Conservation (phyloP, 2,888 invertebrate genomes). For the Calliscelio sp. region DNA sequence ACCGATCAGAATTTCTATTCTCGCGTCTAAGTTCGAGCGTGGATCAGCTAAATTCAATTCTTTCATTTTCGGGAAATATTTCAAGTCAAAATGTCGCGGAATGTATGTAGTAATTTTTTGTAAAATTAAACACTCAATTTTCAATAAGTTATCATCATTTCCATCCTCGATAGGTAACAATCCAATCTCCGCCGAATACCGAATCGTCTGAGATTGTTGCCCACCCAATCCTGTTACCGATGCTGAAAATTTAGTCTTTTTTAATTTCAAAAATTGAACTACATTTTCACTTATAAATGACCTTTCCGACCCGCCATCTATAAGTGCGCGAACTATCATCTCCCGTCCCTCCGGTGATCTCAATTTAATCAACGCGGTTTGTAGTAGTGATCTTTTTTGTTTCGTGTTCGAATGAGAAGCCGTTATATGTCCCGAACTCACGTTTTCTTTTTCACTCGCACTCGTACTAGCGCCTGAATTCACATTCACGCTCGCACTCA, state of each 20-base stretch:
- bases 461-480: too few relatives aligned
- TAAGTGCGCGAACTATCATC: not conserved
- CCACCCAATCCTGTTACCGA: not conserved
- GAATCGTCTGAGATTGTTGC: not conserved
- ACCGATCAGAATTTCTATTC: not conserved
- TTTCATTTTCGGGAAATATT: not conserved
- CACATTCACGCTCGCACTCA: too few relatives aligned
- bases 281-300: not conserved
- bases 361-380: not conserved
- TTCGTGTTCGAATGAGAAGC: too few relatives aligned
- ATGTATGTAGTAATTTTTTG: not conserved
- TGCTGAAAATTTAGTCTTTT: not conserved
- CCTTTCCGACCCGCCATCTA: not conserved
- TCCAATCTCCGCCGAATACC: not conserved
- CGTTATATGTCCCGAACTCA: too few relatives aligned
- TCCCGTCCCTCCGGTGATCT: not conserved
- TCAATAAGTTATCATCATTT: not conserved
- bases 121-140: not conserved
- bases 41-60: not conserved
- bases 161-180: not conserved
- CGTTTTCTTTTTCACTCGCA: too few relatives aligned
- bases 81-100: not conserved
- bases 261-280: not conserved
- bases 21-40: not conserved
- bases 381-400: not conserved